These are phyloP conservation scores for Hemicrepidius hirtus DNA, from an alignment of 2,888 invertebrate genomes.

Conservation along the genomic window DNA sequence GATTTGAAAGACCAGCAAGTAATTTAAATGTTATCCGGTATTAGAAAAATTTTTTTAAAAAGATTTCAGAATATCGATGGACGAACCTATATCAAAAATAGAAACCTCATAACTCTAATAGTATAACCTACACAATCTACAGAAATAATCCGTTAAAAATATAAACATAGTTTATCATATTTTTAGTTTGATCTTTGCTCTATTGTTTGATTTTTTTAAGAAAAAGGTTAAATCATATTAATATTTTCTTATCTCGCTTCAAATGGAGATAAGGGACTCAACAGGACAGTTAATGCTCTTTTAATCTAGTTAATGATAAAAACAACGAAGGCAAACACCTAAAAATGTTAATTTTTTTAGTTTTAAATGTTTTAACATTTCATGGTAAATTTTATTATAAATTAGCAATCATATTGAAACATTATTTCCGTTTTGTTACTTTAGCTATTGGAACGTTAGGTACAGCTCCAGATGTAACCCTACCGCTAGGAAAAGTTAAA, in stretches of 20 bases:
- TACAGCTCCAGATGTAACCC: conserved; percentile 46
- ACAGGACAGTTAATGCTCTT: neutral
- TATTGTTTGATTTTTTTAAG: neutral
- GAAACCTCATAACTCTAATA: too few species aligned
- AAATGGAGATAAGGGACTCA: neutral
- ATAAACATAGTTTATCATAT: too few species aligned
- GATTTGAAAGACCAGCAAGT: too few species aligned
- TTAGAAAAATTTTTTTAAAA: too few species aligned
- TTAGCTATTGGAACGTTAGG: conserved; percentile 10
- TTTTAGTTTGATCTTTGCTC: neutral
- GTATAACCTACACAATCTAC: too few species aligned
- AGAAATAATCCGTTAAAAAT: too few species aligned
- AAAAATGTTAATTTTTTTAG: conserved; percentile 9
- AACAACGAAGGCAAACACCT: neutral
- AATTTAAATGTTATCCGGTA: too few species aligned
- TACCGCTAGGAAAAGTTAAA: conserved; percentile 54
- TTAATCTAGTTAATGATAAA: neutral
- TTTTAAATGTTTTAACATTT: neutral
- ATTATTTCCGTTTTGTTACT: neutral
- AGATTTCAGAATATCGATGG: too few species aligned
- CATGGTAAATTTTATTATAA: conserved; percentile 2
- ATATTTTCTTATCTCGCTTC: neutral
- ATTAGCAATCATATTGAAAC: neutral
- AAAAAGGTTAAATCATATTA: neutral
- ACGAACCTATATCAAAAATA: too few species aligned